Conservation (phyloP, 2,113 vertebrate species). For the Poecile atricapillus region DNA sequence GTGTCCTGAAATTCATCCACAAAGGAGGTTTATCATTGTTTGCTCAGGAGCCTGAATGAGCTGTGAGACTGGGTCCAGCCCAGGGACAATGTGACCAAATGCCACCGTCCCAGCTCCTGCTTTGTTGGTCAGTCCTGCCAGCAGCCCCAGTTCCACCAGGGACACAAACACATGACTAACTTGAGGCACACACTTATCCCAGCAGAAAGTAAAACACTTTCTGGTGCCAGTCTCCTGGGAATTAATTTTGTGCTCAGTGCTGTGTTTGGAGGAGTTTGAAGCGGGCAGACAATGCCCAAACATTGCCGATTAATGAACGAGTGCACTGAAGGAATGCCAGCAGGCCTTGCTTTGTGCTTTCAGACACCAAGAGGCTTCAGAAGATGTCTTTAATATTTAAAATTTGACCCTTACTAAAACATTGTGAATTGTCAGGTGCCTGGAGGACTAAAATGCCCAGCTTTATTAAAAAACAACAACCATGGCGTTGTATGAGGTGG, state of each 20-base stretch:
- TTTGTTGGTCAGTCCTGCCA: background rate
- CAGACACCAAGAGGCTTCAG: background rate
- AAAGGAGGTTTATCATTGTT: background rate
- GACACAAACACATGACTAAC: constrained; percentile 15
- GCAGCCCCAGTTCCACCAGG: background rate
- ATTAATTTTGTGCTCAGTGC: background rate
- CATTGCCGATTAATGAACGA: background rate
- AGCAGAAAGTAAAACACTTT: background rate
- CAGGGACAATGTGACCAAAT: background rate
- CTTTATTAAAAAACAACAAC: background rate
- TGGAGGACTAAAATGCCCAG: background rate
- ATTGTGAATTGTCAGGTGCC: background rate
- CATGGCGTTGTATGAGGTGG: background rate
- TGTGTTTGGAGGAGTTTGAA: background rate
- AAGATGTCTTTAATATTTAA: constrained; percentile 35
- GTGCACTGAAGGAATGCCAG: background rate
- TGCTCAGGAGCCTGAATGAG: background rate
- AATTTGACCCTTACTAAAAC: background rate
- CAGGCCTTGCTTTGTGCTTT: background rate
- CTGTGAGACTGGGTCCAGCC: background rate
- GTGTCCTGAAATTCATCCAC: background rate
- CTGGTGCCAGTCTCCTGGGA: background rate
- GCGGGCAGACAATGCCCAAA: background rate
- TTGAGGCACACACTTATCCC: background rate
- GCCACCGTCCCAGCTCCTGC: background rate